These are phyloP conservation scores for Ganaspis sp. DNA, from an alignment of 1,140 invertebrate genomes.

Conservation along the genomic window DNA sequence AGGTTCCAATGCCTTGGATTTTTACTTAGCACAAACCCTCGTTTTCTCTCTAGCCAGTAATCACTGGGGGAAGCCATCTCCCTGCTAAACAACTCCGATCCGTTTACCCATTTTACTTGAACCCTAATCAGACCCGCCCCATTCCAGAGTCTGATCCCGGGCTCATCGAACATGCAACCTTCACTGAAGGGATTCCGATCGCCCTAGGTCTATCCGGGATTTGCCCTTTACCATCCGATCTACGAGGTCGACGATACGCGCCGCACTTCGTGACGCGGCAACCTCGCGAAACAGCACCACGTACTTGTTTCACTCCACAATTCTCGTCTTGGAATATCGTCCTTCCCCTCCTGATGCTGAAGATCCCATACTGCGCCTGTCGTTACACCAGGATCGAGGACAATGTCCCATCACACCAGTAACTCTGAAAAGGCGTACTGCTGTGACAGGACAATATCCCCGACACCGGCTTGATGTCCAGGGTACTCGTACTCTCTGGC, in stretches of 20 bases:
- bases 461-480: slow-evolving; percentile 71
- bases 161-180: not conserved
- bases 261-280: slow-evolving; percentile 14
- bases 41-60: not conserved
- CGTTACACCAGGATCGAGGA: slow-evolving; percentile 75
- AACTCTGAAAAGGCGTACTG: slow-evolving; percentile 85
- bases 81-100: not conserved
- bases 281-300: not conserved
- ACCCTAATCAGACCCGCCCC: not conserved
- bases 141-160: not conserved
- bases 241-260: not conserved
- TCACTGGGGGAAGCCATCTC: not conserved
- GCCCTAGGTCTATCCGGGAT: not conserved
- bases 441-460: slow-evolving; percentile 97
- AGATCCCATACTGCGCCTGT: slow-evolving; percentile 39
- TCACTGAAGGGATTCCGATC: not conserved
- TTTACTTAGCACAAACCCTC: not conserved
- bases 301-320: slow-evolving; percentile 7
- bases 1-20: no score
- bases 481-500: not conserved
- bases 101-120: slow-evolving; percentile 5
- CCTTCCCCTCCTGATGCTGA: not conserved
- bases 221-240: not conserved
- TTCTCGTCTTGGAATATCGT: not conserved
- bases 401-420: slow-evolving; percentile 93